Evolutionary conservation across 2,888 invertebrate species (phyloP).

Genomic region (Rhabditoides inermis): DNA sequence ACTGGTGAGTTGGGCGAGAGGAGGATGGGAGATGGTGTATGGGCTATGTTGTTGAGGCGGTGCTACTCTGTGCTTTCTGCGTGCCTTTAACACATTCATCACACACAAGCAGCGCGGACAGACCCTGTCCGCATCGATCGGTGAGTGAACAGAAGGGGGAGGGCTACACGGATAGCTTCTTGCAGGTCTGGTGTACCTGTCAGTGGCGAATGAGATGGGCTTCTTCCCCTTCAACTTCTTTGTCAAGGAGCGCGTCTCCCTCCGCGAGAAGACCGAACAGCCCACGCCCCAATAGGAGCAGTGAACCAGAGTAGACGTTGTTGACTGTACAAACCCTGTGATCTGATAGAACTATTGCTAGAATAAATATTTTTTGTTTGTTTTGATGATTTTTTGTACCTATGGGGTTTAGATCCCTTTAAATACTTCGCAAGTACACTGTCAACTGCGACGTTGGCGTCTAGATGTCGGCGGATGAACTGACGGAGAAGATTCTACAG

Average conservation of each 20-base stretch:
- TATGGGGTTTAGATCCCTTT: no score
- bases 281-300: no score
- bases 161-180: not conserved
- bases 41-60: not conserved
- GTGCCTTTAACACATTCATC: not conserved
- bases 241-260: slow-evolving; percentile 6
- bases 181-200: slow-evolving; percentile 9
- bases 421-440: no score
- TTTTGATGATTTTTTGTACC: not conserved
- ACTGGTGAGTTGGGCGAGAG: slow-evolving; percentile 1
- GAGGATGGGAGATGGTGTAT: not conserved
- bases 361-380: not conserved
- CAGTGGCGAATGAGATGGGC: slow-evolving; percentile 13
- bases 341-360: no score
- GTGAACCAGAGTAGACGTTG: no score
- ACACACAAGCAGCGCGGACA: slow-evolving; percentile 7
- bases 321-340: no score
- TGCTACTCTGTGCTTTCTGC: not conserved
- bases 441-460: no score
- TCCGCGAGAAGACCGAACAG: no score
- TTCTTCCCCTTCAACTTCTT: slow-evolving; percentile 13
- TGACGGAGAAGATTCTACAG: not conserved
- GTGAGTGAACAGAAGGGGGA: not conserved
- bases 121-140: slow-evolving; percentile 4
- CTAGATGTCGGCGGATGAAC: not conserved